Percentiles rank a stretch among this genome's conserved stretches.
Conservation (phyloP, 2,113 vertebrate species). For the Acanthisitta chloris region DNA sequence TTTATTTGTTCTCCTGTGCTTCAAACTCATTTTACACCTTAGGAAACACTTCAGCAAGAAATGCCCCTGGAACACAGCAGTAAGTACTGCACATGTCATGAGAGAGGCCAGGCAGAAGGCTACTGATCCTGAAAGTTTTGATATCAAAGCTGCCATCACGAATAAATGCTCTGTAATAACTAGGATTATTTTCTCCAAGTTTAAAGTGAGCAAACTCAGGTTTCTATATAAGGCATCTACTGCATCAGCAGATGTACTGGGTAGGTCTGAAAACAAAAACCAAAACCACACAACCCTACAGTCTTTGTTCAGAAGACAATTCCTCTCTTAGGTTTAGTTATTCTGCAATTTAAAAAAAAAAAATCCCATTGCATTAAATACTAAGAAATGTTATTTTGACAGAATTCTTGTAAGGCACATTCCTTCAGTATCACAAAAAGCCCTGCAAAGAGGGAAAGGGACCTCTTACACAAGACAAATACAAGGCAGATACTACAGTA, state of each 20-base stretch:
- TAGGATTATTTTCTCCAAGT: neutral
- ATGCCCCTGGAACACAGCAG: neutral
- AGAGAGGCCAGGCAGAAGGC: neutral
- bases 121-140: neutral
- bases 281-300: neutral
- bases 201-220: neutral
- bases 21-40: neutral
- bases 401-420: constrained; percentile 48
- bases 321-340: neutral
- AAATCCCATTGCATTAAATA: constrained; percentile 13
- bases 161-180: neutral
- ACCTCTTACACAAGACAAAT: constrained; percentile 5
- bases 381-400: constrained; percentile 58
- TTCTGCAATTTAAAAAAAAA: neutral
- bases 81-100: neutral
- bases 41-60: neutral
- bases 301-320: constrained; percentile 43
- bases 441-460: neutral
- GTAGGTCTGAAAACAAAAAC: neutral
- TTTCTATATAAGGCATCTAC: constrained; percentile 41
- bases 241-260: constrained; percentile 28
- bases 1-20: neutral
- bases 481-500: constrained; percentile 26
- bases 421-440: constrained; percentile 3
- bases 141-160: neutral